Percentiles rank a stretch among this genome's conserved stretches.
phyloP scores from a whole-genome alignment of 2,113 vertebrate species.

The Crotophaga sulcirostris region DNA sequence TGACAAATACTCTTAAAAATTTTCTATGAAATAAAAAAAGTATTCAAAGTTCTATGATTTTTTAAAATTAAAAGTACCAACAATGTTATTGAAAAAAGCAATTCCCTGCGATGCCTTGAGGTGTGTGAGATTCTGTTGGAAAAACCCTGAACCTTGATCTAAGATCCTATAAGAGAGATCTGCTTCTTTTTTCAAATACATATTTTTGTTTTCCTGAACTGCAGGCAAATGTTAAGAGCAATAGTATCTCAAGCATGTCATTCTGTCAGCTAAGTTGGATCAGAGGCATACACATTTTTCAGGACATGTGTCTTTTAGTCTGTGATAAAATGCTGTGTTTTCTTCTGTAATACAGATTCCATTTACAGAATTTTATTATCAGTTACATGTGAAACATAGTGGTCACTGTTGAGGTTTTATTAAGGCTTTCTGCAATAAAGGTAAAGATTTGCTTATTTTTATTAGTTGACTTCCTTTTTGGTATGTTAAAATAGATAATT shows the following conservation, averaged over 20 bases:
- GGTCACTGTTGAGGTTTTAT: background rate
- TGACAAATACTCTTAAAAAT: background rate
- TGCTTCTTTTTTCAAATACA: constrained; percentile 39
- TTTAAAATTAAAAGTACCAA: background rate
- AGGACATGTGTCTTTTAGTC: background rate
- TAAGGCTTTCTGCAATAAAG: background rate
- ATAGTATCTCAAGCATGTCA: background rate
- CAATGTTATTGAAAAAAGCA: background rate
- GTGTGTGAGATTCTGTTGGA: background rate
- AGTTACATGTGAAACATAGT: background rate
- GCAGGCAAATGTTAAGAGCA: background rate
- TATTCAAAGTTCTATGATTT: background rate
- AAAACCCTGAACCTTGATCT: background rate
- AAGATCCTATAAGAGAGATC: background rate
- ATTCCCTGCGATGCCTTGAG: background rate
- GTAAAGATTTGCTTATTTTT: background rate
- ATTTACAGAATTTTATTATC: background rate
- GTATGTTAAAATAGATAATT: background rate
- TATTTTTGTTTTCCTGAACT: constrained; percentile 36
- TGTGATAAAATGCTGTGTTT: background rate
- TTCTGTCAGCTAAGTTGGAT: constrained; percentile 7
- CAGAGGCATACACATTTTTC: background rate
- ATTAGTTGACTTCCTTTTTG: background rate
- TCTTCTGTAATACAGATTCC: background rate
- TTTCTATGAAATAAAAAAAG: background rate